Evolutionary conservation across 2,113 vertebrate species (phyloP), one percentile per base, ranked within the genome.

Genomic region (Corynorhinus townsendii): DNA sequence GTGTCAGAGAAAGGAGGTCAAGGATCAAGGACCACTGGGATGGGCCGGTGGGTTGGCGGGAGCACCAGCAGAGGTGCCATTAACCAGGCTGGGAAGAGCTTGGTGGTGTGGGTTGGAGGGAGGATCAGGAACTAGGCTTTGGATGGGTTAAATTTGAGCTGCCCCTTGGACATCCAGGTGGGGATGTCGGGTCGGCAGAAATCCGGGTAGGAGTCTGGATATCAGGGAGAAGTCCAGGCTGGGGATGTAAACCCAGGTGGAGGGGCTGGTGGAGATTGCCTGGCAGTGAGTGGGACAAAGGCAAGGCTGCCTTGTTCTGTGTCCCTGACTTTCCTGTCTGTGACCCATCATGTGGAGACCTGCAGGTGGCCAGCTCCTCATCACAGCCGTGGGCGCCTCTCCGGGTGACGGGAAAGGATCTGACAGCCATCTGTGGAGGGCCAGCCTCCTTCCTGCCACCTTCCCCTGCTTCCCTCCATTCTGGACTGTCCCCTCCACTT

Each of bases 11-110:
- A 81, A 43, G 76, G 62, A 64, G 8, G 62, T 59, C 56, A 59
- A 28, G 22, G 3, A 3, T 3, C 1, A 3, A 11, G 24, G 85
- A 9, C 0, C 2, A 9, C 26, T 14, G 16, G 28, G 52, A 22
- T 33, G 45, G 12, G 11, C 3, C 30, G 35, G 28, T 64, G 24
- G 43, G 2, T 87, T 68, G 6, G 24, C 35, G 7, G n/a, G 77
- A 59, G 45, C 35, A 35, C 56, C 24, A 14, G 38, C 76, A 72
- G 19, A 49, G 71, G 64, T 16, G n/a, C 28, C 2, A 0, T 54
- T 69, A 4, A 6, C 64, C 35, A 11, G 24, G 30, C 17, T 7
- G 49, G 49, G 66, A 66, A 11, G 83, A 47, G 35, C 26, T 14
- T 7, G 4, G 69, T 7, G 35, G 20, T 40, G 69, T 28, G 73